Conservation (phyloP, 2,113 vertebrate genomes). For the Podiceps cristatus region DNA sequence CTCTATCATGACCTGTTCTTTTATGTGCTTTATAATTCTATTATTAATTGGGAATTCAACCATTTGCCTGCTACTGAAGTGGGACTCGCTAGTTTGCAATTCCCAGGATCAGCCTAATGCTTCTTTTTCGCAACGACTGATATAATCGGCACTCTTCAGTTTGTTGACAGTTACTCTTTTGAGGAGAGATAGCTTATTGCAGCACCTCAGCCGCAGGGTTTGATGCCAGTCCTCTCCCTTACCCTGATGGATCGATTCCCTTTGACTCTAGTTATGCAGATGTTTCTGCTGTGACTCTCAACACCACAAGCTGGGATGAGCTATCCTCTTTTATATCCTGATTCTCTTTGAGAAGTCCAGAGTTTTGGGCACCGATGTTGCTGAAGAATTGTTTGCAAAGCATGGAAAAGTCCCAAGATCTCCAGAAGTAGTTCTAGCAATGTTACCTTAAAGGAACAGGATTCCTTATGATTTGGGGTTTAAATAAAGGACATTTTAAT, state of each 20-base stretch:
- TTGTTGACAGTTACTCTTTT: conserved; percentile 17
- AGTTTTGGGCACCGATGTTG: not conserved
- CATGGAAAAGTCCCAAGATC: not conserved
- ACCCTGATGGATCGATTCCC: not conserved
- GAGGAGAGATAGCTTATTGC: not conserved
- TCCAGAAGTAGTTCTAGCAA: not conserved
- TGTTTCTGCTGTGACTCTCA: not conserved
- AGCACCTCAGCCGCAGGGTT: not conserved
- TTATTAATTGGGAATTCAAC: conserved; percentile 72
- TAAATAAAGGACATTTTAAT: conserved; percentile 16
- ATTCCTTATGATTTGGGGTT: not conserved
- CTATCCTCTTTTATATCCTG: not conserved
- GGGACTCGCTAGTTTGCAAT: not conserved
- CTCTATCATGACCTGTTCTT: conserved; percentile 60
- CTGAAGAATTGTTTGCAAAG: not conserved
- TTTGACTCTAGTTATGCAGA: not conserved
- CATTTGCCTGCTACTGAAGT: conserved; percentile 42
- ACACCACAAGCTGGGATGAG: not conserved
- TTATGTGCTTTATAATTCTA: conserved; percentile 62
- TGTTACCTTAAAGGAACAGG: not conserved
- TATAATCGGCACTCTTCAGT: conserved; percentile 22
- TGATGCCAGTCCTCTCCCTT: not conserved
- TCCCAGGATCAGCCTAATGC: conserved; percentile 16
- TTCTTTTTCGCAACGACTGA: not conserved
- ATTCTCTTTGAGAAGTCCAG: not conserved